These are phyloP conservation scores for Hormiphora californensis DNA, from an alignment of 37 sponge, comb jelly and placozoan species.

Conservation along the genomic window DNA sequence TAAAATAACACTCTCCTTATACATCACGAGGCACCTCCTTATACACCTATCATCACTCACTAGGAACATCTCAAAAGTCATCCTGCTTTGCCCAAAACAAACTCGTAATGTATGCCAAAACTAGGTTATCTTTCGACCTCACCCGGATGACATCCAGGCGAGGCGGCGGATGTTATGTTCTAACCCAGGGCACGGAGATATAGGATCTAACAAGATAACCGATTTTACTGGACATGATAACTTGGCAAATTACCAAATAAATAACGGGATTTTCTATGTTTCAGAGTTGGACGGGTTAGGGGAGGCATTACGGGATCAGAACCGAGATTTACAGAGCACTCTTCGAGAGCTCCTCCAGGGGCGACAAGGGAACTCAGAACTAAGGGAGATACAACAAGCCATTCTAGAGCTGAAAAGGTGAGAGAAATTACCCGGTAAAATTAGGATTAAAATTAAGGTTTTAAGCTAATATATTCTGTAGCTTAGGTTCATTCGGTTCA, in stretches of 20 bases:
- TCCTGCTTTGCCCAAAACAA: too few species aligned
- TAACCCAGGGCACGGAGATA: too few species aligned
- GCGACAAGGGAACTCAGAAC: not conserved
- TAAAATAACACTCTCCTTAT: not conserved
- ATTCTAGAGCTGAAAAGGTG: conserved; percentile 47
- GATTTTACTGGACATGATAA: too few species aligned
- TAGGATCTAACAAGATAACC: too few species aligned
- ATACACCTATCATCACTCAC: not conserved
- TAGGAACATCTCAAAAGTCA: too few species aligned
- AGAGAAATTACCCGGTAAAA: not conserved
- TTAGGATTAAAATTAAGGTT: not conserved
- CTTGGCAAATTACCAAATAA: too few species aligned
- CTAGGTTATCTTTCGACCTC: too few species aligned
- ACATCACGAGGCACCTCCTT: not conserved
- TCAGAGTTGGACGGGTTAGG: conserved; percentile 50
- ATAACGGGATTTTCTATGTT: too few species aligned
- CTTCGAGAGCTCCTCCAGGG: conserved; percentile 10
- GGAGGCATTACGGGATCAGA: conserved; percentile 34
- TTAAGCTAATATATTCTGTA: not conserved
- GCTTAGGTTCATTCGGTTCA: too few species aligned
- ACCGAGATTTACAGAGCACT: conserved; percentile 18
- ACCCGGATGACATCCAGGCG: too few species aligned
- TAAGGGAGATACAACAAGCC: conserved; percentile 38
- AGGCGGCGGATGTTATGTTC: too few species aligned
- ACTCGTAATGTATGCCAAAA: too few species aligned